phyloP scores from a whole-genome alignment of 2,113 vertebrate species.

The Zosterops lateralis region DNA sequence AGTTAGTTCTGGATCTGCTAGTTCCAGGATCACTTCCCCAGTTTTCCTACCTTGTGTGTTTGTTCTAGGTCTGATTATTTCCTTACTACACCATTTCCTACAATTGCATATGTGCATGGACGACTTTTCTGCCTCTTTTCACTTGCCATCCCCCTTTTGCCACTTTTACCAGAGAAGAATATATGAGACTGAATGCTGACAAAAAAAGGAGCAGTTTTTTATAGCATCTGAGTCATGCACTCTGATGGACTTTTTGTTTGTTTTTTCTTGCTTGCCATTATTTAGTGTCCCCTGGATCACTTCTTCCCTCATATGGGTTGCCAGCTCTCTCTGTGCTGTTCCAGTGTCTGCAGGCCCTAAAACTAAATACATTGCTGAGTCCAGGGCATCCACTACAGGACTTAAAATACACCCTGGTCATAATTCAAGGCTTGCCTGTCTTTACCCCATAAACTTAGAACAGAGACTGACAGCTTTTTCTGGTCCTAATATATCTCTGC shows the following conservation, averaged over 20 bases:
- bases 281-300: not conserved
- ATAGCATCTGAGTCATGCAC: not conserved
- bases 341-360: not conserved
- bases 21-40: not conserved
- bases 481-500: not conserved
- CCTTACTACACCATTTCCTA: not conserved
- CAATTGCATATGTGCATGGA: not conserved
- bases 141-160: not conserved
- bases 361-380: not conserved
- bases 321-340: not conserved
- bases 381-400: not conserved
- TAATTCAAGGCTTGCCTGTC: not conserved
- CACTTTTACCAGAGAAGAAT: not conserved
- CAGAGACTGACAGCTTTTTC: not conserved
- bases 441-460: not conserved
- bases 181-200: not conserved
- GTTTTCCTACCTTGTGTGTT: accelerated
- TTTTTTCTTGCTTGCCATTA: not conserved
- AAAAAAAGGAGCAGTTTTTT: not conserved
- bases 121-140: not conserved
- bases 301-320: not conserved
- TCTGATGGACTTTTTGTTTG: not conserved
- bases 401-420: not conserved
- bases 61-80: not conserved
- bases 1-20: not conserved